These are phyloP conservation scores for Limnephilus auricula DNA, from an alignment of 2,888 invertebrate genomes.

Conservation along the genomic window DNA sequence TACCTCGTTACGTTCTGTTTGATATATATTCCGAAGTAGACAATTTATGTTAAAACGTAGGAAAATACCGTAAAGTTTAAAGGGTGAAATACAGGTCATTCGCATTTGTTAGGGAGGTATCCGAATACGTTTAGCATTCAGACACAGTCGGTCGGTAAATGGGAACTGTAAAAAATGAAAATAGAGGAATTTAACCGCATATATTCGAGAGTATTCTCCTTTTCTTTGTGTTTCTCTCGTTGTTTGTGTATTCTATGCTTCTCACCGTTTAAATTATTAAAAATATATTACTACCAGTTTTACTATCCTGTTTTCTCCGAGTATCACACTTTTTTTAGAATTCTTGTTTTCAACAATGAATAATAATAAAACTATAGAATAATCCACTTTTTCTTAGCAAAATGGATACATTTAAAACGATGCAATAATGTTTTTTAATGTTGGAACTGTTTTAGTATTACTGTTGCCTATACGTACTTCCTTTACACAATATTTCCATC, in stretches of 20 bases:
- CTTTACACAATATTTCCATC: too few species aligned
- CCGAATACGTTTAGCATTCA: conserved; percentile 2
- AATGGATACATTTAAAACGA: too few species aligned
- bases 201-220: neutral
- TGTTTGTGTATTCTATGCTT: neutral
- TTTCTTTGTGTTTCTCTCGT: neutral
- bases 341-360: neutral
- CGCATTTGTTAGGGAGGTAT: neutral
- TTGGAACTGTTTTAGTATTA: too few species aligned
- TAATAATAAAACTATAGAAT: neutral
- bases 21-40: conserved; percentile 19
- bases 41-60: conserved; percentile 23
- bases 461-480: too few species aligned
- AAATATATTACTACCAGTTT: neutral
- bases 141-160: neutral
- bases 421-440: too few species aligned
- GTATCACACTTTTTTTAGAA: neutral
- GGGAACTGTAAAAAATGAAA: neutral
- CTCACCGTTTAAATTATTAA: neutral
- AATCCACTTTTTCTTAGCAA: neutral
- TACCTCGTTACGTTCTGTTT: conserved; percentile 42
- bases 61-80: conserved; percentile 8
- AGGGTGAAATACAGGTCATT: neutral
- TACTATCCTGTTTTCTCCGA: neutral
- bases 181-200: neutral